These are phyloP conservation scores for Marcusenius ussheri DNA, from an alignment of 2,113 vertebrate species.

Conservation along the genomic window DNA sequence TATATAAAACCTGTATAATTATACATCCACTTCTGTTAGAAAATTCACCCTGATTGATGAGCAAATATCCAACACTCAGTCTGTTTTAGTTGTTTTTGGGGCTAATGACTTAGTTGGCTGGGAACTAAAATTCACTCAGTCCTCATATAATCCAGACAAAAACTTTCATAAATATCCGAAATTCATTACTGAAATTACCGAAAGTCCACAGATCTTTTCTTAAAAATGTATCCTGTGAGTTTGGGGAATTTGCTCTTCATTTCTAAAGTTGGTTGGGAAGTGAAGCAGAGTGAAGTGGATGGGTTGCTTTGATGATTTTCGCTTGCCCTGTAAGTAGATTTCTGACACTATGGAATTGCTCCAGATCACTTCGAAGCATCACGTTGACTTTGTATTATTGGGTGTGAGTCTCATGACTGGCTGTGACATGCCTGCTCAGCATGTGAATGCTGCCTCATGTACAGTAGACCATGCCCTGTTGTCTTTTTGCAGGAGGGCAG, in stretches of 20 bases:
- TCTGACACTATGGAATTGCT: background rate
- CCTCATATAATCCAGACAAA: background rate
- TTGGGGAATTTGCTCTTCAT: background rate
- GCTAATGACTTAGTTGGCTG: background rate
- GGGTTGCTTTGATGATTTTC: background rate
- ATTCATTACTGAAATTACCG: no score
- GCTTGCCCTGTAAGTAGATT: background rate
- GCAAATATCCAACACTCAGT: background rate
- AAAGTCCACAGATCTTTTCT: background rate
- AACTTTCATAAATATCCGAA: background rate
- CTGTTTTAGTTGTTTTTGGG: background rate
- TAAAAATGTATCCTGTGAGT: background rate
- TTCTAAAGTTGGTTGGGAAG: background rate
- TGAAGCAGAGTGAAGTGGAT: background rate
- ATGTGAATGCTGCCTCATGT: background rate
- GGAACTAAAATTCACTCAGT: background rate
- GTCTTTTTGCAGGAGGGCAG: conserved; percentile 52
- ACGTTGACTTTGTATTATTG: background rate
- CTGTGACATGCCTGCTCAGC: background rate
- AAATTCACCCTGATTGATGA: background rate
- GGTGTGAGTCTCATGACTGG: background rate
- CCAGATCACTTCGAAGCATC: background rate
- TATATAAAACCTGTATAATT: background rate
- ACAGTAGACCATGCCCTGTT: background rate
- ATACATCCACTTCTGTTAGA: background rate